Conservation (phyloP, 2,113 vertebrate genomes). For the Daboia siamensis region DNA sequence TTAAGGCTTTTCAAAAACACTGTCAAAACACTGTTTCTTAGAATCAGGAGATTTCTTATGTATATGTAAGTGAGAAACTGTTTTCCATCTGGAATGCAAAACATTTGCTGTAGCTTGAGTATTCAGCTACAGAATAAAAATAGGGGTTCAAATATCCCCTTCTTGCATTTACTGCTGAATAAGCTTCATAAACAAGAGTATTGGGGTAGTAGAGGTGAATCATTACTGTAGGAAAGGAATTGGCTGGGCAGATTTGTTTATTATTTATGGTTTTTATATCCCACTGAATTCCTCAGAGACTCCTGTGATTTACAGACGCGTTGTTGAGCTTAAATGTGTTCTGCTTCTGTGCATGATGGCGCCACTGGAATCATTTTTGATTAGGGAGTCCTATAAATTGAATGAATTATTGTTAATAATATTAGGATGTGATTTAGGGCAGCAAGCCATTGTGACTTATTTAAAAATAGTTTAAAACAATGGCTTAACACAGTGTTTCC, state of each 20-base stretch:
- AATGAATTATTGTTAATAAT: background rate
- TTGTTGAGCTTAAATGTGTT: conserved; percentile 15
- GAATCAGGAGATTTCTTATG: background rate
- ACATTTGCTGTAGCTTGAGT: conserved; percentile 2
- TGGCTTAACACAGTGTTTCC: background rate
- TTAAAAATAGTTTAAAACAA: background rate
- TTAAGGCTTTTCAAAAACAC: background rate
- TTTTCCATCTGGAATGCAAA: conserved; percentile 12
- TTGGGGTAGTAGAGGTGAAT: background rate
- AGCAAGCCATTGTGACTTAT: background rate
- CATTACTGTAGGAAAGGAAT: background rate
- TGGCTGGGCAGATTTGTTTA: background rate
- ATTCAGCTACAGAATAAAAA: conserved; percentile 3
- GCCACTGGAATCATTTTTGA: background rate
- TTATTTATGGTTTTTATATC: background rate
- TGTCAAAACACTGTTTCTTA: background rate
- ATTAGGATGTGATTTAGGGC: background rate
- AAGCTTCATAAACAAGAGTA: background rate
- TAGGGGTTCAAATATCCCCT: background rate
- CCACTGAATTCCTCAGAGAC: background rate
- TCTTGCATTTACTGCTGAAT: background rate
- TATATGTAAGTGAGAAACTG: background rate
- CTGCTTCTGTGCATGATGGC: background rate
- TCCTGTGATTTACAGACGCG: background rate
- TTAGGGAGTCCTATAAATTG: background rate